Base-by-base conservation (phyloP, 2,113 vertebrate species). In the Triplophysa dalaica region DNA sequence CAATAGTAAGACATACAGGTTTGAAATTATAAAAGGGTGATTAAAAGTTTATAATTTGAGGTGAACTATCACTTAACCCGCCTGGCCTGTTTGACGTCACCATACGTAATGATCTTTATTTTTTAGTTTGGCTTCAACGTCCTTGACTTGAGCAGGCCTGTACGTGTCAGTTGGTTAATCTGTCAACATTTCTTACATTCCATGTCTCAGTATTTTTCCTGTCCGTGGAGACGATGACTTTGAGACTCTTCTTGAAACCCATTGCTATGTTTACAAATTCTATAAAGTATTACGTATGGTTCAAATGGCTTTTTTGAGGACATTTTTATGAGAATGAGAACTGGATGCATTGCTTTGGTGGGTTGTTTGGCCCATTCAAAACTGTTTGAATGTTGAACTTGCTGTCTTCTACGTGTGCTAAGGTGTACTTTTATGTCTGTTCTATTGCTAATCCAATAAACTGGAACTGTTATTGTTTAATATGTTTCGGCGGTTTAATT, bases 381-480 rank as follows among this genome's bases (percentile, higher is more conserved):
- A 54, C 14, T 6, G 29, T 26, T 38, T 43, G 12, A 41, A 4
- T 29, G 70, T 43, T 3, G n/a, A n/a, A 56, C 0, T 24, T 82
- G 29, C 54, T 77, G 58, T 76, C 84, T 86, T 82, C 82, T 68
- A 79, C 70, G 80, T 66, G 43, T 73, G 56, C 29, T 78, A 29
- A 1, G n/a, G 63, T 80, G 43, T 70, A 66, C 80, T 81, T 86
- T 81, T 87, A 83, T 87, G 12, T 52, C 41, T 50, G 77, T 33
- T 65, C 77, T 87, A 73, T 84, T 83, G 73, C 84, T 65, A 68
- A 82, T 86, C 77, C 87, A 93, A 92, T 93, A 93, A 93, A 93
- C 88, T 91, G 87, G 87, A 91, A 88, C 83, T 81, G 70, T 84
- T 72, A 85, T 26, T 75, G 70, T 85, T 82, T 17, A 73, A 29